A percentile compares a stretch with the other conserved stretches of the same genome.
Conservation (phyloP, 2,888 invertebrate species). For the Lycophotia porphyrea region DNA sequence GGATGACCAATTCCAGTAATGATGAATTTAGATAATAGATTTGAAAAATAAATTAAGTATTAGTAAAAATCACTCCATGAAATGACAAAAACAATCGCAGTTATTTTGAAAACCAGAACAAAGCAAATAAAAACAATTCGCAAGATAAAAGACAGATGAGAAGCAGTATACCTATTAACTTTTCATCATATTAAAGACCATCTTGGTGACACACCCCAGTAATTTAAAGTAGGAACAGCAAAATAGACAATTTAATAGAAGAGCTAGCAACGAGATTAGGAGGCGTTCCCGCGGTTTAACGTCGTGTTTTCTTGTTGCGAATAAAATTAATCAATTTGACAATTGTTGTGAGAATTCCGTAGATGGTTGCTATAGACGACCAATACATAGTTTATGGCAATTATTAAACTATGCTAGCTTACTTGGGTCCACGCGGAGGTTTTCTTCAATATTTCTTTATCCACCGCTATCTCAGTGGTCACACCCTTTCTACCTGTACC, state of each 20-base stretch:
- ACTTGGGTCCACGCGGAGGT: not conserved
- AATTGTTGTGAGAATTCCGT: conserved; percentile 38
- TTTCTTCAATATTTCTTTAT: not conserved
- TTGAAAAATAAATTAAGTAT: not conserved
- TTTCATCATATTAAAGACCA: not conserved
- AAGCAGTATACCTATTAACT: not conserved
- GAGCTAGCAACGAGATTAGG: conserved; percentile 36
- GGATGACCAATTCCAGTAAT: not conserved
- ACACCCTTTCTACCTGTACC: not conserved
- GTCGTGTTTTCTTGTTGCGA: conserved; percentile 24
- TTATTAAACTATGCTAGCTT: not conserved
- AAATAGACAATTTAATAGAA: conserved; percentile 46
- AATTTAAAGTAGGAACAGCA: conserved; percentile 23
- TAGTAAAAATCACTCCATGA: not conserved
- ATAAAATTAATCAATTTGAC: conserved; percentile 47
- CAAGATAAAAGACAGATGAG: not conserved
- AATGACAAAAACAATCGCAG: not conserved
- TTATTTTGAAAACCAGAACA: not conserved
- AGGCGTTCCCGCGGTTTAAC: conserved; percentile 44
- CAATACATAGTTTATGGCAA: not conserved
- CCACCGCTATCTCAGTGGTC: not conserved
- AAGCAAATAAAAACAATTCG: not conserved
- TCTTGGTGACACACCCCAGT: conserved; percentile 10
- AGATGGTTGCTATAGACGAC: not conserved
- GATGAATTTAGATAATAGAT: not conserved